Evolutionary conservation across 2,888 invertebrate genomes (phyloP).

Genomic region (Ethmia dodecea): DNA sequence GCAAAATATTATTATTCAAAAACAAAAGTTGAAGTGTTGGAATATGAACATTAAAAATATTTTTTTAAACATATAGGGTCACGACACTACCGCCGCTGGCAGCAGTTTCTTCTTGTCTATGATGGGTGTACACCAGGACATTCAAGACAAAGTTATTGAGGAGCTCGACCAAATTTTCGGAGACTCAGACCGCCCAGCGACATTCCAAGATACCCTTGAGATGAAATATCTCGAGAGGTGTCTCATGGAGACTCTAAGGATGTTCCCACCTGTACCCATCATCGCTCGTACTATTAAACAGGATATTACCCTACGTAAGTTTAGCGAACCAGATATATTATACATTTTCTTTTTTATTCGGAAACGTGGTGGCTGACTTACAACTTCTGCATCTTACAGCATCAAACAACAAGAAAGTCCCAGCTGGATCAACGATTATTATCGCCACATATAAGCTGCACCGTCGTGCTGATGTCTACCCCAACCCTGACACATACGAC

Average conservation of each 20-base stretch:
- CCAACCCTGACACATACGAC: slow-evolving; percentile 86
- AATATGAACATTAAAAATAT: too few relatives aligned
- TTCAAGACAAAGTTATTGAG: slow-evolving; percentile 84
- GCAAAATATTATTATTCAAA: slow-evolving; percentile 6
- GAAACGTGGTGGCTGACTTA: too few relatives aligned
- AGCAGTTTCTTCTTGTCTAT: slow-evolving; percentile 89
- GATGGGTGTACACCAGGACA: slow-evolving; percentile 84
- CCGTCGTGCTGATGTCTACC: slow-evolving; percentile 83
- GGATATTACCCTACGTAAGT: slow-evolving; percentile 83
- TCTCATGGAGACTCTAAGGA: slow-evolving; percentile 86
- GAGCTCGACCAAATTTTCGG: slow-evolving; percentile 87
- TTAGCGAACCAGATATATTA: too few relatives aligned
- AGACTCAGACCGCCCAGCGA: slow-evolving; percentile 84
- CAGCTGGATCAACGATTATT: slow-evolving; percentile 82
- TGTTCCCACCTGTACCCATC: slow-evolving; percentile 88
- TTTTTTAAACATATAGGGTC: slow-evolving; percentile 69
- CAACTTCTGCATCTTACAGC: slow-evolving; percentile 49
- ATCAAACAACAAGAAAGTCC: slow-evolving; percentile 81
- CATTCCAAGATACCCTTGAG: slow-evolving; percentile 89
- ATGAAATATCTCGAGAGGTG: slow-evolving; percentile 92
- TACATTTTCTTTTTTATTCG: too few relatives aligned
- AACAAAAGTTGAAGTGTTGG: too few relatives aligned
- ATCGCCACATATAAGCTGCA: slow-evolving; percentile 84
- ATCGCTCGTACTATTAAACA: slow-evolving; percentile 85
- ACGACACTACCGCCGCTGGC: slow-evolving; percentile 89